phyloP scores from a whole-genome alignment of 1,140 invertebrate species.

The Drosophila mayri region DNA sequence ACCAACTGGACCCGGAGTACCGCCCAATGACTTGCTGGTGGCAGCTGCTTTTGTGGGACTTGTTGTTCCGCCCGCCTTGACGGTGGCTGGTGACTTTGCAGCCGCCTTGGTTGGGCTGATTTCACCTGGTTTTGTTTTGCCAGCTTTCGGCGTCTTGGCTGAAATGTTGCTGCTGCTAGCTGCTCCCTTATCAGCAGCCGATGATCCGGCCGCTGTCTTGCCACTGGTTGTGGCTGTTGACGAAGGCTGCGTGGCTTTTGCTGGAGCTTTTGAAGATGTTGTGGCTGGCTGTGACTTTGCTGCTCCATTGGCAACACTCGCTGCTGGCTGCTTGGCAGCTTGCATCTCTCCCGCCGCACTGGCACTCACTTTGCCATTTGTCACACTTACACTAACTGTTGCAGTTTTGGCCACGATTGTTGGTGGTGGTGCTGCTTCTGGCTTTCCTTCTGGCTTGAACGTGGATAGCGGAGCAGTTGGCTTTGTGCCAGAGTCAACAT shows the following conservation, averaged over 20 bases:
- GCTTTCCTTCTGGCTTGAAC: slow-evolving; percentile 21
- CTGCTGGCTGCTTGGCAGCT: not conserved
- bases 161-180: slow-evolving; percentile 34
- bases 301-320: slow-evolving; percentile 14
- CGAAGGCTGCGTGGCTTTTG: slow-evolving; percentile 12
- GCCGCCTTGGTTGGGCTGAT: slow-evolving; percentile 41
- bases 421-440: slow-evolving; percentile 1
- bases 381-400: slow-evolving; percentile 12
- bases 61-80: slow-evolving; percentile 32
- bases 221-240: slow-evolving; percentile 9
- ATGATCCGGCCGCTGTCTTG: slow-evolving; percentile 1
- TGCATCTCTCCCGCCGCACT: slow-evolving; percentile 4
- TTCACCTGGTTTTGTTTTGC: slow-evolving; percentile 29
- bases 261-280: not conserved
- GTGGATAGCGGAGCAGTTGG: slow-evolving; percentile 16
- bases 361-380: slow-evolving; percentile 16
- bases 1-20: not conserved
- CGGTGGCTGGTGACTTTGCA: slow-evolving; percentile 19
- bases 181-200: not conserved
- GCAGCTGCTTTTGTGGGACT: slow-evolving; percentile 44
- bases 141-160: slow-evolving; percentile 38
- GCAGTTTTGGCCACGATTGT: slow-evolving; percentile 11
- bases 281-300: slow-evolving; percentile 17
- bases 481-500: slow-evolving; percentile 34
- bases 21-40: slow-evolving; percentile 16